Evolutionary conservation across 2,888 invertebrate species (phyloP).

Genomic region (Amphipyra tragopoginis): DNA sequence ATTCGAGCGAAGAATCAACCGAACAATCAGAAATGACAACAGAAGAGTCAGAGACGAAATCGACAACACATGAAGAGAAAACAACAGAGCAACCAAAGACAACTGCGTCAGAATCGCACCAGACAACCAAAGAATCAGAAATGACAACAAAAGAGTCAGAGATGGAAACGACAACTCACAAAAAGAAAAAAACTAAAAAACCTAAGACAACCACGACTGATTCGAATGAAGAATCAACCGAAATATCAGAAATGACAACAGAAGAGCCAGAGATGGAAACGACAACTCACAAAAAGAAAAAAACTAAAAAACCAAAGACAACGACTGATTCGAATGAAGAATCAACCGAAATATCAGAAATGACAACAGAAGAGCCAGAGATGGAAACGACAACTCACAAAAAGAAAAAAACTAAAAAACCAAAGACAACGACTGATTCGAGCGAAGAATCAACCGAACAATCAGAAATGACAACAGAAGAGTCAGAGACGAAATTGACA

Average conservation of each 20-base stretch:
- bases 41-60: too few species aligned
- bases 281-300: not conserved
- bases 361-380: not conserved
- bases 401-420: not conserved
- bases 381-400: too few species aligned
- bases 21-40: not conserved
- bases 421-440: not conserved
- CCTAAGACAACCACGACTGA: too few species aligned
- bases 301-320: not conserved
- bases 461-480: not conserved
- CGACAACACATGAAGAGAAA: too few species aligned
- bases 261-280: not conserved
- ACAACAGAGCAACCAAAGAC: too few species aligned
- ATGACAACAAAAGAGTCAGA: too few species aligned
- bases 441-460: not conserved
- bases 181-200: too few species aligned
- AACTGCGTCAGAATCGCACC: too few species aligned
- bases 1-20: not conserved
- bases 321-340: not conserved
- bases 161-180: too few species aligned
- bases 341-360: not conserved
- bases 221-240: conserved; percentile 1
- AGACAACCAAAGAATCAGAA: too few species aligned
- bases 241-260: not conserved
- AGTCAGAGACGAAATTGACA: not conserved